Base-by-base conservation (phyloP, 1,140 invertebrate species). In the Heterodera schachtii region DNA sequence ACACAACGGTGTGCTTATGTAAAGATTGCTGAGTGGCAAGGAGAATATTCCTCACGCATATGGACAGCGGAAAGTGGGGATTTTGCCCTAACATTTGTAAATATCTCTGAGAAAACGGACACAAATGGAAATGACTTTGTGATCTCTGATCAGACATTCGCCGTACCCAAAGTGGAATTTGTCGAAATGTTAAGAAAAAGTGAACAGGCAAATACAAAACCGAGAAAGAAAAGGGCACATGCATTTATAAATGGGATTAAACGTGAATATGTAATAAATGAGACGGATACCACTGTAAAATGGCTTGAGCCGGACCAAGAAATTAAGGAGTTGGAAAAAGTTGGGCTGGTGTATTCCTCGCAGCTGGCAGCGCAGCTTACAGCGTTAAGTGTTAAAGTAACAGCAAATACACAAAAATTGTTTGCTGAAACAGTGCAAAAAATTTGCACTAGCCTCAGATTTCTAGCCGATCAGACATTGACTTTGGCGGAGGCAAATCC, bases 1-100 rank as follows among this genome's bases (percentile, higher is more conserved):
- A 75, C 74, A 44, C 74, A 75, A n/a, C 6, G 52, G 13, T 64
- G 75, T 31, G 52, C 75, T 4, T 76, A 76, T 76, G 8, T 76
- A 3, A 41, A 21, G 21, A 49, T 76, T 2, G 5, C 19, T 19
- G 4, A 5, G 8, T 76, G 75, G 75, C 5, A 3, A 3, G 75
- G 75, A 21, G 49, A 76, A 76, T 57, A 31, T 57, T 6, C 75
- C 3, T 21, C 44, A 2, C 5, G 13, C 3, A 21, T 76, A 2
- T 76, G 75, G 75, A 31, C 49, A 7, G 43, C 75, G 2, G 75
- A 49, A 16, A 19, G 16, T 2, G 64, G 64, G 4, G 75, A 76
- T 44, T 76, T 76, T 21, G 75, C 75, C 0, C 44, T 76, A 4
- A 60, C 44, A 3, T 76, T 76, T 21, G 75, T 19, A 76, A 76